Evolutionary conservation across 2,113 vertebrate species (phyloP).

Genomic region (Cariama cristata): DNA sequence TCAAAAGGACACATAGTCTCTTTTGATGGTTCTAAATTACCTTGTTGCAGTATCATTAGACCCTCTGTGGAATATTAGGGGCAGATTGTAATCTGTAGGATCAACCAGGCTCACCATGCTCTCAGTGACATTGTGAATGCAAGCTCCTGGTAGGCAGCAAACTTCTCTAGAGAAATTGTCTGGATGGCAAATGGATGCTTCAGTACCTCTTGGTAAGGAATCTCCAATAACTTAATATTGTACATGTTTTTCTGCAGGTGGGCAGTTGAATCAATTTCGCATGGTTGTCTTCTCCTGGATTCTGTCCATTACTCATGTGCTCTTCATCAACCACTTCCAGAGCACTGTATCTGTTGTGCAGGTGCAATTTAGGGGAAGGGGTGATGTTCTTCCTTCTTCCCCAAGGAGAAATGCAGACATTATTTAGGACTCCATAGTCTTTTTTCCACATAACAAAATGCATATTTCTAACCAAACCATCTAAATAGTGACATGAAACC

Average conservation of each 20-base stretch:
- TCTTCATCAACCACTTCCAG: not conserved
- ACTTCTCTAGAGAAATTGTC: not conserved
- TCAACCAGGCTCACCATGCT: not conserved
- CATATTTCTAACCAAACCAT: not conserved
- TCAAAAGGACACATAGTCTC: not conserved
- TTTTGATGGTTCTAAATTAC: not conserved
- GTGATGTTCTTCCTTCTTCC: not conserved
- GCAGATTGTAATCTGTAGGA: not conserved
- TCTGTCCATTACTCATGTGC: not conserved
- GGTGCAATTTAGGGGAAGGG: not conserved
- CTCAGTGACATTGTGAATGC: fast-evolving
- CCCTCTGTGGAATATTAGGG: not conserved
- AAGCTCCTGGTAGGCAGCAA: not conserved
- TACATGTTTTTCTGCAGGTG: not conserved
- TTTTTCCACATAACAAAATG: not conserved
- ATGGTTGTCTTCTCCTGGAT: not conserved
- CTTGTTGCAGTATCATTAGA: not conserved
- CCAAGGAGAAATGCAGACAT: not conserved
- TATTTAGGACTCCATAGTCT: not conserved
- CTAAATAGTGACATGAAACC: not conserved
- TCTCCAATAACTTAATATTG: not conserved
- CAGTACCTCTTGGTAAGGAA: not conserved
- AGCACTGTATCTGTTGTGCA: not conserved
- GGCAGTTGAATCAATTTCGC: not conserved
- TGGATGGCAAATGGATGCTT: not conserved